phyloP scores from a whole-genome alignment of 2,888 invertebrate genomes.

The Cantharis lateralis region DNA sequence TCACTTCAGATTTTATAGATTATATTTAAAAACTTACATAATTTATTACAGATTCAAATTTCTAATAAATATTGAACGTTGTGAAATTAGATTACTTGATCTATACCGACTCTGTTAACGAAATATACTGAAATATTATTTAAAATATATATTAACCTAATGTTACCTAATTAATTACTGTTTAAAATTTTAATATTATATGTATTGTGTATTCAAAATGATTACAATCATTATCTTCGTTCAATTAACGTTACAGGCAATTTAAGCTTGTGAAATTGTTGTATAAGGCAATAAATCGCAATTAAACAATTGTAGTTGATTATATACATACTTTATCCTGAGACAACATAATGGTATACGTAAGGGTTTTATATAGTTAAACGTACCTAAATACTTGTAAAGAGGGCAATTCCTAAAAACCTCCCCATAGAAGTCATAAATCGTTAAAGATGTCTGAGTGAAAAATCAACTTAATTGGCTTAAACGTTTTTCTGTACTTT shows the following conservation, averaged over 20 bases:
- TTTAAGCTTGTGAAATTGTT: background rate
- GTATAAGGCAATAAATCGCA: background rate
- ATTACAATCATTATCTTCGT: background rate
- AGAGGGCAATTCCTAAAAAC: constrained; percentile 36
- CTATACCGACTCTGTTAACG: background rate
- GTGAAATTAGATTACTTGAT: background rate
- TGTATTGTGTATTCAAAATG: background rate
- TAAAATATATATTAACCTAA: background rate
- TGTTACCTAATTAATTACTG: background rate
- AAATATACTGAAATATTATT: background rate
- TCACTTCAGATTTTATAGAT: background rate
- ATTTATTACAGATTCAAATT: background rate
- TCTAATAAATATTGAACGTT: background rate
- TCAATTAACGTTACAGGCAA: background rate
- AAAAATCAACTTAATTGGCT: constrained; percentile 25
- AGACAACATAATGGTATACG: constrained; percentile 15
- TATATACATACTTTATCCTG: constrained; percentile 8
- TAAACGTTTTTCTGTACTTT: constrained; percentile 1
- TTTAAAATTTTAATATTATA: background rate
- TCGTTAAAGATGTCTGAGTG: constrained; percentile 28
- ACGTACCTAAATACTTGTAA: constrained; percentile 32
- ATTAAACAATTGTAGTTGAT: background rate
- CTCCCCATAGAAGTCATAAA: constrained; percentile 36
- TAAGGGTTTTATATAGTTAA: constrained; percentile 30
- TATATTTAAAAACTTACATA: background rate